Base-by-base conservation (phyloP, 64 coral and sea anemone species). In the Stichodactyla helianthus region DNA sequence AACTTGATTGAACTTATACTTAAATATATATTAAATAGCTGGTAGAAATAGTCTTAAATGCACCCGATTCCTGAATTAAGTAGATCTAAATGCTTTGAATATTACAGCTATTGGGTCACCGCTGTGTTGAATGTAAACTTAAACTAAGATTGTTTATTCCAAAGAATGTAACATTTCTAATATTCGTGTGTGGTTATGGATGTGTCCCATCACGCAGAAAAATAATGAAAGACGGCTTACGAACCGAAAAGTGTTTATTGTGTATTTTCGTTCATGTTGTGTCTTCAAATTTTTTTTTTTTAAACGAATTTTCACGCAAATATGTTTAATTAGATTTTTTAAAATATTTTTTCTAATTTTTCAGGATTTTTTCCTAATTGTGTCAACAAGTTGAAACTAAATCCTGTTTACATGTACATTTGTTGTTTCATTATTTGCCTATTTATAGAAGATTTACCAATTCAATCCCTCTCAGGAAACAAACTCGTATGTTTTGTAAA, bases 371-470 rank as follows among this genome's bases (percentile, higher is more conserved):
- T 44, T 44, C 4, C 35, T 44, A 44, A 44, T 44, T 44, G 2
- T 44, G 35, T 44, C 35, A 44, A 44, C 35, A 44, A 44, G 35
- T 44, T 44, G 35, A 44, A 44, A 44, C 35, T 44, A 44, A 44
- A 44, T 44, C 35, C 35, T 44, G 35, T 44, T 44, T 44, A 44
- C 35, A 44, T 44, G 35, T 44, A 44, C 4, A 44, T 59, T 0
- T 65, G 62, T 65, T 65, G 62, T 65, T 65, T 65, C 62, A n/a
- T 86, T 86, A 51, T 52, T 71, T 86, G 52, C 14, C 25, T 86
- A 71, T 86, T 71, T 54, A 58, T 35, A 84, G 35, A 27, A 58
- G 22, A 84, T 15, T 28, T 16, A 59, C 5, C 53, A 57, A 79
- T 3, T 80, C 27, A 58, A 10, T 84, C 54, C 52, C 16, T 54